These are phyloP conservation scores for Actinopyga echinites DNA, from an alignment of 53 echinoderm and acorn worm species.

Conservation along the genomic window DNA sequence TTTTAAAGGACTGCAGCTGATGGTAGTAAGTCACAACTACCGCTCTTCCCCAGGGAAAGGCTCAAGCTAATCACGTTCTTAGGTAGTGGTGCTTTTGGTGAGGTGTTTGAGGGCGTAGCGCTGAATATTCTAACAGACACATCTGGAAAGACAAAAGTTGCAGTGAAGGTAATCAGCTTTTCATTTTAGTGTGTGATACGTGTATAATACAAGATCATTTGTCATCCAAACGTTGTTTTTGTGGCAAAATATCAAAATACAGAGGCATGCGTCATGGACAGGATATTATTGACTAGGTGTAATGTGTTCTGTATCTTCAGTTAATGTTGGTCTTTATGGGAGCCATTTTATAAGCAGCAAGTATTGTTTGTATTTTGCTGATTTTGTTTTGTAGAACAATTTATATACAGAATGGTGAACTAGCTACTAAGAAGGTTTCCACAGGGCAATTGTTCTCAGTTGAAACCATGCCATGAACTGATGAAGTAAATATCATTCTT, in stretches of 20 bases:
- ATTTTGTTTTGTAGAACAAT: no score
- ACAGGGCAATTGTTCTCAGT: no score
- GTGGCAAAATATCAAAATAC: not conserved
- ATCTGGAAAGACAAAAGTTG: slow-evolving; percentile 80
- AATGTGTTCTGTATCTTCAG: no score
- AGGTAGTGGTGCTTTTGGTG: slow-evolving; percentile 96
- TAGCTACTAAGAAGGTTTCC: no score
- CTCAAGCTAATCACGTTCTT: slow-evolving; percentile 87
- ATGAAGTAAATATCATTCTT: no score
- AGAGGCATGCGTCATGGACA: no score
- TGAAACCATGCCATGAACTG: no score
- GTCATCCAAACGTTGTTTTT: not conserved
- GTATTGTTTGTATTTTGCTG: no score
- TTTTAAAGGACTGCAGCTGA: slow-evolving; percentile 64
- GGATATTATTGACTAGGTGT: no score
- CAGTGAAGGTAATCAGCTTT: slow-evolving; percentile 77
- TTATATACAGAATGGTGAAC: no score
- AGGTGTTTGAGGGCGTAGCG: slow-evolving; percentile 93
- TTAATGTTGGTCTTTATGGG: no score
- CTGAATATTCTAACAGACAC: slow-evolving; percentile 67
- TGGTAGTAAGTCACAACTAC: slow-evolving; percentile 75
- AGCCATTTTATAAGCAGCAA: no score
- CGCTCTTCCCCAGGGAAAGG: slow-evolving; percentile 80
- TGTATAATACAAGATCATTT: not conserved
- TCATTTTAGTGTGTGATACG: not conserved